These are phyloP conservation scores for Carduelis carduelis DNA, from an alignment of 2,797 vertebrate genomes.

Conservation along the genomic window DNA sequence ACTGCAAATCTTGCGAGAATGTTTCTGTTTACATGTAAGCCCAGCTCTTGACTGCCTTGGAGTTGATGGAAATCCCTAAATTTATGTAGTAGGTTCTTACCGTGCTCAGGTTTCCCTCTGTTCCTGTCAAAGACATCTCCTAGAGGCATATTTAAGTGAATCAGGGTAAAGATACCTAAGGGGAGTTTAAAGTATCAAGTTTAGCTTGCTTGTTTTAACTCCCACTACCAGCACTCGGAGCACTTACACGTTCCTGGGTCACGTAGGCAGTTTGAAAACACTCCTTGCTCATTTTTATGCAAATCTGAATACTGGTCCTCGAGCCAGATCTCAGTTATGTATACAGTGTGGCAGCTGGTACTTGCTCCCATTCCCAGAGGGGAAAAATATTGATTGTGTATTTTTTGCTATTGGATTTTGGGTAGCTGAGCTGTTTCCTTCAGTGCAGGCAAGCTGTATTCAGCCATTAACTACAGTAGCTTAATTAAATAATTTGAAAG, in stretches of 20 bases:
- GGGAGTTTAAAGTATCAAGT: not conserved
- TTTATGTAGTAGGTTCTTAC: not conserved
- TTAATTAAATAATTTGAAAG: conserved; percentile 51
- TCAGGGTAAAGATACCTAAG: not conserved
- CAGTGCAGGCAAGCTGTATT: not conserved
- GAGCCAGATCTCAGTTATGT: not conserved
- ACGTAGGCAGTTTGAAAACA: not conserved
- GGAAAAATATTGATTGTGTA: conserved; percentile 18
- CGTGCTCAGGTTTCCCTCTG: not conserved
- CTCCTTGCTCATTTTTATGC: not conserved
- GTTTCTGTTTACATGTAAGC: not conserved
- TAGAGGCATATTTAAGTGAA: not conserved
- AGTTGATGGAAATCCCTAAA: not conserved
- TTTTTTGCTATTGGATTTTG: conserved; percentile 5
- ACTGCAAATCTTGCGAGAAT: not conserved
- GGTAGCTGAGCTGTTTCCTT: not conserved
- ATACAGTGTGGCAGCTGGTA: not conserved
- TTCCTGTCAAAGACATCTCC: not conserved
- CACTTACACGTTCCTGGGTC: not conserved
- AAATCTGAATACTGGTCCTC: not conserved
- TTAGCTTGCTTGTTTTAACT: not conserved
- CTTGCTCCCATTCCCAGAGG: not conserved
- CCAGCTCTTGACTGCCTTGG: not conserved
- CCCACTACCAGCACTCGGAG: not conserved
- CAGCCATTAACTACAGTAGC: not conserved